Evolutionary conservation across 2,113 vertebrate species (phyloP), one percentile per base, ranked within the genome.

Genomic region (Spilogale gracilis): DNA sequence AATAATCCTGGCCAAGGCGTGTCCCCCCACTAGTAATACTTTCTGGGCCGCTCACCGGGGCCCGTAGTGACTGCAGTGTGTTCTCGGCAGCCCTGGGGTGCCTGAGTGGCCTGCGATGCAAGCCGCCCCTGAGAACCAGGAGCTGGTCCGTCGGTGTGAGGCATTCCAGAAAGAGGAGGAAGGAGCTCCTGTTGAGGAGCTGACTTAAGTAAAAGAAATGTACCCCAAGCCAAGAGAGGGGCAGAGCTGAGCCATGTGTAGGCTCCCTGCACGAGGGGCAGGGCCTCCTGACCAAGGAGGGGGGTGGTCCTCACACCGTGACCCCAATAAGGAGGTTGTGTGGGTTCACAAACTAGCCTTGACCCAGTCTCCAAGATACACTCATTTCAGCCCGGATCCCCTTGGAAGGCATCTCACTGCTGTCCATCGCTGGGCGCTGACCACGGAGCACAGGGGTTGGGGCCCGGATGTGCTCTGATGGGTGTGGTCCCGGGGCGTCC

Each of bases 381-480:
- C 6, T 63, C 23, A 3, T 9, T 30, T n/a, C 2, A 43, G 18
- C 43, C 32, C 17, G 12, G 4, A 10, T 43, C 20, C 43, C 67
- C 83, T 43, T 18, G 7, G 50, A 27, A 60, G 50, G 38, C 1
- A 1, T 18, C 9, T 25, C 6, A 3, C 43, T 10, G 43, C 52
- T 17, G 45, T 50, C 43, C 6, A 4, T 25, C 73, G 1, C 25
- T 9, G 25, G 56, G n/a, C 2, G 0, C 0, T 14, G 58, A 50
- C 17, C 4, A 0, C 0, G 6, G 69, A 11, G 5, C 11, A 1
- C 43, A 52, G 5, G 7, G 0, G 4, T 18, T 45, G 60, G 4
- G 23, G 23, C 9, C 61, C 18, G 43, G 16, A 2, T n/a, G 45
- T 43, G 50, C 50, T n/a, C 5, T 12, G 50, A 38, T 27, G 21